Evolutionary conservation across 1,140 invertebrate genomes (phyloP).

Genomic region (Papilio machaon): DNA sequence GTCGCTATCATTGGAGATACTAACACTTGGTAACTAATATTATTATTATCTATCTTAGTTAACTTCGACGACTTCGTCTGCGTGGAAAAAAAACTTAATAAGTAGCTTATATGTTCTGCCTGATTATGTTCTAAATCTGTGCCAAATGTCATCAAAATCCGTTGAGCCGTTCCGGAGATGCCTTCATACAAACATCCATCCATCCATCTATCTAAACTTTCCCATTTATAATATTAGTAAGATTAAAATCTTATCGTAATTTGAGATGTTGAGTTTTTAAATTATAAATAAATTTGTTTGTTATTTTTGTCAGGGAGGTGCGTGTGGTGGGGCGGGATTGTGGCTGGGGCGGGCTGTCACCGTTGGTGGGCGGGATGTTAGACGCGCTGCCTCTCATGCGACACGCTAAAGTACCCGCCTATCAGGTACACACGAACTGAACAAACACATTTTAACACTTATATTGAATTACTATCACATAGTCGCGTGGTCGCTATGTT

Average conservation of each 20-base stretch:
- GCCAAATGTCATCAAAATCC: too few relatives aligned
- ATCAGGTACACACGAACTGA: slow-evolving; percentile 69
- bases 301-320: slow-evolving; percentile 65
- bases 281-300: slow-evolving; percentile 9
- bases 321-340: slow-evolving; percentile 63
- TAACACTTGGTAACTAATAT: slow-evolving; percentile 88
- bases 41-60: neutral
- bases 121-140: too few relatives aligned
- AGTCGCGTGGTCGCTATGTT: too few relatives aligned
- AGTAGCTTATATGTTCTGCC: too few relatives aligned
- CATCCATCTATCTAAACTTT: too few relatives aligned
- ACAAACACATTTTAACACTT: neutral
- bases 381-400: slow-evolving; percentile 91
- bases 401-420: slow-evolving; percentile 80
- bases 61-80: neutral
- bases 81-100: too few relatives aligned
- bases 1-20: slow-evolving; percentile 92
- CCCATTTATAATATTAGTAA: too few relatives aligned
- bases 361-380: slow-evolving; percentile 91
- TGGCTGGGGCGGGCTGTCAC: slow-evolving; percentile 88
- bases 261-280: too few relatives aligned
- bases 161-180: too few relatives aligned
- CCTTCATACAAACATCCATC: too few relatives aligned
- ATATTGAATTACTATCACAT: too few relatives aligned
- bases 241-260: neutral